Evolutionary conservation across 2,888 invertebrate genomes (phyloP), one percentile per base, ranked within the genome.

Genomic region (Brachynemurus nebulosus): DNA sequence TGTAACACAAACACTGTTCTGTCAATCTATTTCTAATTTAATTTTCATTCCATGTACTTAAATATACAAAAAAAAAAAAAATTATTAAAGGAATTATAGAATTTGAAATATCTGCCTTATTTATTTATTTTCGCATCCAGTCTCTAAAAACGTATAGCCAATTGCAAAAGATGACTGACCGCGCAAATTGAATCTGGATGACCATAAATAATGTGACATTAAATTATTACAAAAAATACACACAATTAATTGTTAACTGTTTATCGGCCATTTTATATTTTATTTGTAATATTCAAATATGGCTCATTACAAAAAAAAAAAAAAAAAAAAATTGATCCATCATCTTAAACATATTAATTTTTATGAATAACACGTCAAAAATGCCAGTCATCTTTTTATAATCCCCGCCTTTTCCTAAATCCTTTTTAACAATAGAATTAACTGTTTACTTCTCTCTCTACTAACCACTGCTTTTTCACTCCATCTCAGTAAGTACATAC

Each of bases 31-130:
- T 37, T 37, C 37, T 18, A 37, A n/a, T 40, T 35, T 35, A 34
- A 18, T 21, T 44, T 38, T 44, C 44, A 44, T 44, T 44, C 44
- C 44, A 44, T 44, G 44, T 44, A 44, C 37, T 37, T 44, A 30
- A n/a, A 27, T 27, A 27, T 27, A n/a, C 12, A 27, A 30, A 27
- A 9, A 23, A 27, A 41, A 25, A 36, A 21, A 36, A 38, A 38
- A 37, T 7, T 18, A 38, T 38, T 44, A 38, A 38, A 44, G 27
- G 19, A 38, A 38, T 38, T 44, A 23, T 44, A 44, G 37, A 44
- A 44, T 37, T 37, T 44, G 25, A 38, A 37, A 35, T 14, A 20
- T 19, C 3, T 40, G 12, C 3, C n/a, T 18, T 42, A 18, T 35
- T 34, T 42, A 35, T 27, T 30, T 8, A 27, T 40, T 20, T 5